These are phyloP conservation scores for Leptogaster cylindrica DNA, from an alignment of 2,888 invertebrate species.

Conservation along the genomic window DNA sequence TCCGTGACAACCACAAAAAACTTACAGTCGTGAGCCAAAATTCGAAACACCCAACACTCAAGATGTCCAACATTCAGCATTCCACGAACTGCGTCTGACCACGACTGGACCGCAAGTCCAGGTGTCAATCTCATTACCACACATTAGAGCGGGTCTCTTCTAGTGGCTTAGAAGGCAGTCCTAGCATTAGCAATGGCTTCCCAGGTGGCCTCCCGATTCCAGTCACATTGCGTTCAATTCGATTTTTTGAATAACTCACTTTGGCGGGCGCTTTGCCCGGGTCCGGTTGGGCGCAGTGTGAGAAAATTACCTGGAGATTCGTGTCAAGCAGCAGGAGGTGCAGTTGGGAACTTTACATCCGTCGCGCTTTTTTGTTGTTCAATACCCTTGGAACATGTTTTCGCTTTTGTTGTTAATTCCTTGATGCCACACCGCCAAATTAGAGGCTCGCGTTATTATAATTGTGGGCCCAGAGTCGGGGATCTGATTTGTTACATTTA, in stretches of 20 bases:
- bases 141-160: conserved; percentile 11
- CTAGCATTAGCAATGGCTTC: background rate
- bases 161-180: conserved; percentile 3
- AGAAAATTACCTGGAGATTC: conserved; percentile 27
- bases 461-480: conserved; percentile 10
- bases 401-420: conserved; percentile 27
- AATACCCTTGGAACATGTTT: conserved; percentile 32
- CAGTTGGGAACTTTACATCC: conserved; percentile 30
- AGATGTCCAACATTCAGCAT: conserved; percentile 11
- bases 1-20: background rate
- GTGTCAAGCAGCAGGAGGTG: conserved; percentile 29
- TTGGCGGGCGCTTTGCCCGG: conserved; percentile 3
- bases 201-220: conserved; percentile 17
- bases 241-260: conserved; percentile 23
- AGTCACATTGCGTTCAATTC: background rate
- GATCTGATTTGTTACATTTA: conserved; percentile 33
- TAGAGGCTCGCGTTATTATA: conserved; percentile 35
- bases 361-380: conserved; percentile 13
- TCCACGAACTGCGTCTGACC: background rate
- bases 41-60: conserved; percentile 27
- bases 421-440: conserved; percentile 34
- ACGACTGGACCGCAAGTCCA: background rate
- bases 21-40: conserved; percentile 30
- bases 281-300: conserved; percentile 20
- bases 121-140: conserved; percentile 35